These are phyloP conservation scores for Cyclina sinensis DNA, from an alignment of 1,140 invertebrate species.

Conservation along the genomic window DNA sequence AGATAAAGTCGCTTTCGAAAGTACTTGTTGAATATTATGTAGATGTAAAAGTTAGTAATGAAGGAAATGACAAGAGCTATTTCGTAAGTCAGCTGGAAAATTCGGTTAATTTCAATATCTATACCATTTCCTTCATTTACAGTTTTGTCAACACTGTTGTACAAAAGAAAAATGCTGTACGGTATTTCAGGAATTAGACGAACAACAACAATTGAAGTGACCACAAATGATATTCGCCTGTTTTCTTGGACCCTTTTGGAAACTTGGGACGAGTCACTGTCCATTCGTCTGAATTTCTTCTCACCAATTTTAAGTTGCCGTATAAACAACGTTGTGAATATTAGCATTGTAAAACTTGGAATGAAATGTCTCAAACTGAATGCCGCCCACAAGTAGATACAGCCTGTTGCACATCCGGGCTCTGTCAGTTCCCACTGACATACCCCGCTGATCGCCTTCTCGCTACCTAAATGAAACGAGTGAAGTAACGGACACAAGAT, in stretches of 20 bases:
- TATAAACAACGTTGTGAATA: constrained; percentile 46
- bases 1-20: background rate
- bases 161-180: constrained; percentile 50
- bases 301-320: background rate
- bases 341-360: background rate
- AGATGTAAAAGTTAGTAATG: background rate
- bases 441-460: constrained; percentile 17
- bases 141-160: constrained; percentile 1
- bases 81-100: background rate
- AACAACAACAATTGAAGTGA: constrained; percentile 22
- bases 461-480: constrained; percentile 28
- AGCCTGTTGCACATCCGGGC: background rate
- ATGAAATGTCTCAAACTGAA: constrained; percentile 27
- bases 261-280: background rate
- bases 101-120: background rate
- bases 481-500: constrained; percentile 27
- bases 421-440: constrained; percentile 44
- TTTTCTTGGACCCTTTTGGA: constrained; percentile 42
- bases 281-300: background rate
- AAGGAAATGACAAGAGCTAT: background rate
- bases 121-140: background rate
- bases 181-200: constrained; percentile 60
- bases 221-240: constrained; percentile 18
- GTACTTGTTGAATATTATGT: background rate
- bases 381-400: constrained; percentile 34